Conservation (phyloP, 2,113 vertebrate genomes). For the Neotoma lepida region DNA sequence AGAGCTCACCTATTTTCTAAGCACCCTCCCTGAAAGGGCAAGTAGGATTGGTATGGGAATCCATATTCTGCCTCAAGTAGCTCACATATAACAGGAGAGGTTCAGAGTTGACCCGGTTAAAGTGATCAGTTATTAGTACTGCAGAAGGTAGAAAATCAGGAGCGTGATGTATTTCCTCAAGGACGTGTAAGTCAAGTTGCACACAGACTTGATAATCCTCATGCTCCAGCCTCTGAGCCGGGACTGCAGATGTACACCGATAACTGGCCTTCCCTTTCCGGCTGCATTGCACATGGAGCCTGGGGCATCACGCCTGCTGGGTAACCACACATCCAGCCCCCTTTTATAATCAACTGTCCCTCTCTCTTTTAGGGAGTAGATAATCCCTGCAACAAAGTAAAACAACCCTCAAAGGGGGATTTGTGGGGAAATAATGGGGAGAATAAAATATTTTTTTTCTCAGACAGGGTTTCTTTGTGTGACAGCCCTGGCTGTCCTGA, state of each 20-base stretch:
- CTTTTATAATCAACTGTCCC: neutral
- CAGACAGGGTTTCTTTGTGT: too few species aligned
- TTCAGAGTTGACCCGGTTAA: conserved; percentile 21
- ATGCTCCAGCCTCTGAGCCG: neutral
- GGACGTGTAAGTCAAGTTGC: neutral
- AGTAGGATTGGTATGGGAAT: neutral
- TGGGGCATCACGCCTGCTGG: neutral
- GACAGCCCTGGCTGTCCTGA: too few species aligned
- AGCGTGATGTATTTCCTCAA: neutral
- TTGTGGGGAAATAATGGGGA: neutral
- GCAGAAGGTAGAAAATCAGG: neutral
- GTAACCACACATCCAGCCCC: neutral
- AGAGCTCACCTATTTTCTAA: conserved; percentile 13
- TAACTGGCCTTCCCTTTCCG: too few species aligned
- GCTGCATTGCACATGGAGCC: too few species aligned
- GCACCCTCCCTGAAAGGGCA: neutral
- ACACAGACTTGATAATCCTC: neutral
- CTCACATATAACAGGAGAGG: neutral
- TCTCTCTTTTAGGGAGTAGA: neutral
- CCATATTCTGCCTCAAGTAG: neutral
- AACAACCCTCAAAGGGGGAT: conserved; percentile 9
- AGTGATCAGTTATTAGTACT: neutral
- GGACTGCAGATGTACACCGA: too few species aligned
- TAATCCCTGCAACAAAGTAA: conserved; percentile 32
- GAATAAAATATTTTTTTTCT: too few species aligned